Base-by-base conservation (phyloP, 2,888 invertebrate species). In the Heterodera filipjevi region DNA sequence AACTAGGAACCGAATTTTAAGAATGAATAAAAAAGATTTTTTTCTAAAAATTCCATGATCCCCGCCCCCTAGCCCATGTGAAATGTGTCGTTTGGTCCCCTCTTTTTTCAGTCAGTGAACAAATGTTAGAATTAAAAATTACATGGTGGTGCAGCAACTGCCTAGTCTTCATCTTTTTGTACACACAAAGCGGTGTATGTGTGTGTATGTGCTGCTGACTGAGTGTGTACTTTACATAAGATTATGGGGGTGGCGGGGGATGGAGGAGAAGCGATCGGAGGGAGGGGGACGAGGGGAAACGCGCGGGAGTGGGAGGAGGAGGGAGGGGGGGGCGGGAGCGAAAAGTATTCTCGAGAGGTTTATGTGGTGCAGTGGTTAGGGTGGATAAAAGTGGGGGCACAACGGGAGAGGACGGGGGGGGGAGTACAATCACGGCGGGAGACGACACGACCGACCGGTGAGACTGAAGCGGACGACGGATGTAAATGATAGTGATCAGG, bases 211-310 rank as follows among this genome's bases (percentile, higher is more conserved):
- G 59, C 59, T 59, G 27, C n/a, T 59, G n/a, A 59, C 59, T n/a
- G 59, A 22, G 59, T 59, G 59, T 59, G 59, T 22, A 59, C 59
- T 59, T 59, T 59, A 59, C 59, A 59, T 59, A 59, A 59, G 59
- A 59, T 27, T 59, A 27, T 59, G 59, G 59, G 59, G 59, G 59
- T 16, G 53, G 53, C 22, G 59, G 59, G n/a, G n/a, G 59, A 59
- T 19, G 59, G n/a, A 27, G 8, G n/a, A 8, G 59, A 27, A 27
- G n/a, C 10, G 59, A 59, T 27, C 59, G n/a, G 59, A 59, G 59
- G 16, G 49, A n/a, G 10, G 14, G 19, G 53, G 53, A 19, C 22
- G 53, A 53, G 22, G 22, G 53, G 53, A 19, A 22, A 22, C 1
- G 53, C 19, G 19, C 19, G 12, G 53, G 53, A 22, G 1, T 14